Evolutionary conservation across 2,113 vertebrate genomes (phyloP), one percentile per base, ranked within the genome.

Genomic region (Isichthys henryi): DNA sequence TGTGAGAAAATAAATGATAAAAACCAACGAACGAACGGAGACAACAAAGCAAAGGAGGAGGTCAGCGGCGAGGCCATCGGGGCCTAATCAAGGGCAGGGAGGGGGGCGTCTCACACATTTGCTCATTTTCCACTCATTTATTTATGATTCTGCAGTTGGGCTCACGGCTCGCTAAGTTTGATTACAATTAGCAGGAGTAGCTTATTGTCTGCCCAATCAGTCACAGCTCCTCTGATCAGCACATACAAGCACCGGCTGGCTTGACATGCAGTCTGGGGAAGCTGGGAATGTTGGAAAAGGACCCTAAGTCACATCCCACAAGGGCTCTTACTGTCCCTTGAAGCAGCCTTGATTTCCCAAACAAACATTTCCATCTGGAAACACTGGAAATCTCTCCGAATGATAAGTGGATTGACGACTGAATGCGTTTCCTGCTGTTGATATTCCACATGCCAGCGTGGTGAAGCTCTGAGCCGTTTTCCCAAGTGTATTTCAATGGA

Each of bases 401-500:
- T 17, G 70, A 39, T 11, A 39, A 15, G 70, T 31, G 70, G 80
- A 39, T 0, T 77, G 31, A 77, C 15, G 70, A 5, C 11, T 2
- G 31, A 77, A 77, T 35, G 70, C 1, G 11, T 77, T 15, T 31
- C 70, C 35, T 77, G 70, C 70, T 19, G 35, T 15, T 39, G 15
- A 39, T 17, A 19, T 77, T 39, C 5, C 82, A 23, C 45, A 84
- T 84, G 19, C 23, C 74, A 2, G 35, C 5, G 3, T n/a, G 23
- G 27, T 5, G 49, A 27, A 53, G 23, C 49, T 45, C 48, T 48
- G n/a, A 27, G 48, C 43, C 1, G 43, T 17, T 53, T 91, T 83
- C 88, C 88, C 90, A 88, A 91, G 39, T 74, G 49, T 90, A 89
- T 88, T 80, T 45, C 43, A 10, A 82, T 86, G 92, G 74, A 89